Evolutionary conservation across 2,113 vertebrate species (phyloP).

Genomic region (Nothoprocta perdicaria): DNA sequence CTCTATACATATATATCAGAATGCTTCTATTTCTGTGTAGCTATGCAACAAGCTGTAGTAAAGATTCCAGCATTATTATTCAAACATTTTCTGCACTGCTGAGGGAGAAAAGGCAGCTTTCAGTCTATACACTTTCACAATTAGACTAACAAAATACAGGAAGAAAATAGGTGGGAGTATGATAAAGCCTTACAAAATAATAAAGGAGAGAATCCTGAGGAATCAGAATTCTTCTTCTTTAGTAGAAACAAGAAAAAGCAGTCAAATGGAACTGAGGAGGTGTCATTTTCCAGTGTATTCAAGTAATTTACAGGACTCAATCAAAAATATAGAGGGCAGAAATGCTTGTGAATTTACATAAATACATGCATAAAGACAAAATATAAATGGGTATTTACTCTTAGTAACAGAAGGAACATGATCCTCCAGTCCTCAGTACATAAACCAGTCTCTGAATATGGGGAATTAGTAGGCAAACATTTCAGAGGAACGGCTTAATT

Average conservation of each 20-base stretch:
- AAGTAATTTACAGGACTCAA: not conserved
- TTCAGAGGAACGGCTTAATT: conserved; percentile 33
- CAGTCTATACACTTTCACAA: not conserved
- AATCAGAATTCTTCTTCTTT: not conserved
- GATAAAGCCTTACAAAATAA: not conserved
- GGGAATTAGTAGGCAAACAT: not conserved
- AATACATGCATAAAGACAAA: not conserved
- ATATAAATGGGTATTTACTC: not conserved
- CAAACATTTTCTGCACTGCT: not conserved
- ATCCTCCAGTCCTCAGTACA: not conserved
- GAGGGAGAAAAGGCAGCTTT: not conserved
- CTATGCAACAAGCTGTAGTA: conserved; percentile 16
- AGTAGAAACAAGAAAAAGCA: not conserved
- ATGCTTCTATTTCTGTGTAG: not conserved
- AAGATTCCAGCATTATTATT: not conserved
- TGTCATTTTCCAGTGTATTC: not conserved
- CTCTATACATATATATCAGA: not conserved
- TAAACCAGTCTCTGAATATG: not conserved
- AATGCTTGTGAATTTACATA: not conserved
- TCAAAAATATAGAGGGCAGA: not conserved
- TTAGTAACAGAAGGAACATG: not conserved
- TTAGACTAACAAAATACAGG: not conserved
- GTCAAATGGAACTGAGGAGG: not conserved
- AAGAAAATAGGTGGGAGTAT: not conserved
- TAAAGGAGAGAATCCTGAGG: not conserved